phyloP scores from a whole-genome alignment of 2,113 vertebrate species.

The Labeo catla region DNA sequence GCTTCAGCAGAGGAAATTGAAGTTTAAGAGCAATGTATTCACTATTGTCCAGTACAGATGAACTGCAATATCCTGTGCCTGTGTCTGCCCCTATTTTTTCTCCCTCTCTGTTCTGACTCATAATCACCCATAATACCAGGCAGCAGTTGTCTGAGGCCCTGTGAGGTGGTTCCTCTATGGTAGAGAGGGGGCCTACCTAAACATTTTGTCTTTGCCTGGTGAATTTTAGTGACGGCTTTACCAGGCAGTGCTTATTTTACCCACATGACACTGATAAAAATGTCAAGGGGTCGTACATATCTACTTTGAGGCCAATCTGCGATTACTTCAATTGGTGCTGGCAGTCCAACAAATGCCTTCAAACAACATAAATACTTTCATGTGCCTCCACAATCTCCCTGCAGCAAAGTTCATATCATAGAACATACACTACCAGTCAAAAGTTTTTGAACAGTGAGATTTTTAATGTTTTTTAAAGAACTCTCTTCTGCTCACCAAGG shows the following conservation, averaged over 20 bases:
- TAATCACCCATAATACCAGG: constrained; percentile 19
- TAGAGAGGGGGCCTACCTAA: constrained; percentile 3
- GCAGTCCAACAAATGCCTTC: neutral
- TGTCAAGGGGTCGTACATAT: constrained; percentile 7
- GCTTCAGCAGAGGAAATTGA: constrained; percentile 61
- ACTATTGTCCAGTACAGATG: constrained; percentile 42
- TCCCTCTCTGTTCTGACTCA: constrained; percentile 12
- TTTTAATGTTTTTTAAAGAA: no score
- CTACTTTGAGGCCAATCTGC: neutral
- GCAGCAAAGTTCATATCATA: neutral
- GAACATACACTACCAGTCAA: neutral
- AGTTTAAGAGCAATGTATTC: constrained; percentile 32
- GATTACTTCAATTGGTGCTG: neutral
- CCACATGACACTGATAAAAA: constrained; percentile 31
- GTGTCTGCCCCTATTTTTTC: neutral
- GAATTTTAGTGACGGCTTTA: neutral
- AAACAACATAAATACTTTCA: constrained; percentile 8
- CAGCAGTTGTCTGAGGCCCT: constrained; percentile 8
- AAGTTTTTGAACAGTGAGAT: no score
- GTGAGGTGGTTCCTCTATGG: neutral
- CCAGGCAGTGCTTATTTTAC: neutral
- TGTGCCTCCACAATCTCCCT: neutral
- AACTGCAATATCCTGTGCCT: constrained; percentile 53
- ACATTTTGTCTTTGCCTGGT: neutral
- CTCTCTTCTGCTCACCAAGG: no score